Evolutionary conservation across 2,797 vertebrate genomes (phyloP), one percentile per base, ranked within the genome.

Genomic region (Holocentrus rufus): DNA sequence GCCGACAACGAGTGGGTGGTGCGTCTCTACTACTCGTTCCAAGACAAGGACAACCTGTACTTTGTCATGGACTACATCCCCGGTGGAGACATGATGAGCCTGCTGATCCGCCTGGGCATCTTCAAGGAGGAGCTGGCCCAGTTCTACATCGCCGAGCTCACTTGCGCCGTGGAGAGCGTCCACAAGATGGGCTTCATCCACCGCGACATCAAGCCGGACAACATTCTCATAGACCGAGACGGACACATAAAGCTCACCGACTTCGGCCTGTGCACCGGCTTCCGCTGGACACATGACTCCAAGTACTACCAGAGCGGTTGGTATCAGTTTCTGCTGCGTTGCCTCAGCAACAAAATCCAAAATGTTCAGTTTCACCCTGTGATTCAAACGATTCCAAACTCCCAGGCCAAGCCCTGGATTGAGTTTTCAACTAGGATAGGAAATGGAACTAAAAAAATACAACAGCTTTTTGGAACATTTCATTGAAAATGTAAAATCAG

Each of bases 101-200:
- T 99, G 1, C 93, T 99, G 64, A 98, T 99, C 90, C 94, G 98
- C 58, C 95, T 98, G 85, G 97, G 96, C 78, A 95, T 99, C 86
- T 99, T 99, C 81, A 94, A 94, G 63, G 97, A 99, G 87, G 97
- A 97, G 80, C 92, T 99, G 91, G 97, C 98, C 44, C 95, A 94
- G 76, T 99, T 99, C 91, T 99, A 99, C 92, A 98, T 98, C 68
- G 97, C 97, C 3, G 97, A 99, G 86, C 95, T 99, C 78, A 97
- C 95, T 4, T 98, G 97, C 0, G 98, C 98, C 0, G 96, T 99
- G 68, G 97, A 99, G 93, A 99, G 98, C 4, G 98, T 99, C 81
- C 98, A 99, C 93, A 98, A 97, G 93, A 99, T 99, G 98, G 97
- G 97, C 88, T 99, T 99, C 93, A 99, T 99, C 92, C 98, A 99